Conservation (phyloP, 1,140 invertebrate species). For the Orius insidiosus region DNA sequence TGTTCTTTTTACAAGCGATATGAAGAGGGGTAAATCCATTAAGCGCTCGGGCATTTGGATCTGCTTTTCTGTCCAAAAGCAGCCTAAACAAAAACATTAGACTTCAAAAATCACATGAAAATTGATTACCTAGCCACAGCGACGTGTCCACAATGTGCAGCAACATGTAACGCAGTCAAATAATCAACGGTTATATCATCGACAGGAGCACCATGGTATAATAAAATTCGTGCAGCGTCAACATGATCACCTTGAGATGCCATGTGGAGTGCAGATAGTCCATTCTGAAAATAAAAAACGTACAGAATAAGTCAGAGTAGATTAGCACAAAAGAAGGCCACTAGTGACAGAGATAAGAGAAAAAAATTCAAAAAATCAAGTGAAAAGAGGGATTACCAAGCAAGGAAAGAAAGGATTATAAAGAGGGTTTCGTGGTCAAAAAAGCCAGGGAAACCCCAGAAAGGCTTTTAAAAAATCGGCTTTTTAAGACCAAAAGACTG, state of each 20-base stretch:
- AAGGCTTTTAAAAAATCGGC: no score
- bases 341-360: no score
- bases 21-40: slow-evolving; percentile 98
- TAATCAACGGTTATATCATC: slow-evolving; percentile 97
- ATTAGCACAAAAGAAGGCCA: no score
- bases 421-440: no score
- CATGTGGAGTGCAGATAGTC: slow-evolving; percentile 79
- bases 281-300: slow-evolving; percentile 48
- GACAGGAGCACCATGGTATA: slow-evolving; percentile 85
- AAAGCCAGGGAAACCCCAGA: no score
- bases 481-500: no score
- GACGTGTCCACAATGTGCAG: slow-evolving; percentile 87
- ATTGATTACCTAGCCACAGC: slow-evolving; percentile 60
- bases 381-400: no score
- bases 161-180: slow-evolving; percentile 90
- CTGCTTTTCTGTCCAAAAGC: slow-evolving; percentile 62
- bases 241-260: slow-evolving; percentile 94
- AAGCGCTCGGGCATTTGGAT: slow-evolving; percentile 87
- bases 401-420: no score
- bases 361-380: no score
- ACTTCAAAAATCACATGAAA: neutral
- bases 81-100: slow-evolving; percentile 14
- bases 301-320: slow-evolving; percentile 14
- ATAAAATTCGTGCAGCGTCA: slow-evolving; percentile 77
- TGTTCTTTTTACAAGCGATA: slow-evolving; percentile 98